Conservation (phyloP, 2,888 invertebrate species). For the Megamerina dolium region DNA sequence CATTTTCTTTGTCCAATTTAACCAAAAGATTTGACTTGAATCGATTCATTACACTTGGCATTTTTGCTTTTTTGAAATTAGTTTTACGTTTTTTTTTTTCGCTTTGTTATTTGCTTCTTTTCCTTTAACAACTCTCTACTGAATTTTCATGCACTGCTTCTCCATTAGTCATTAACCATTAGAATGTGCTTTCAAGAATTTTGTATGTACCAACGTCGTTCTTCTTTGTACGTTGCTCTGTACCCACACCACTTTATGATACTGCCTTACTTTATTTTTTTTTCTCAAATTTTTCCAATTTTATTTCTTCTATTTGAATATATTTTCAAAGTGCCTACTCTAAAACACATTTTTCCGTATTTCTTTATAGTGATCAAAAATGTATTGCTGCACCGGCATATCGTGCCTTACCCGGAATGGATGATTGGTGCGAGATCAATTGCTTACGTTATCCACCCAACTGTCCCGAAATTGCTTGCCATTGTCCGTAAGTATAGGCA, state of each 20-base stretch:
- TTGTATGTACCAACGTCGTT: too few species aligned
- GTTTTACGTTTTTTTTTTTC: slow-evolving; percentile 1
- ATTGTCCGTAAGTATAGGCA: slow-evolving; percentile 83
- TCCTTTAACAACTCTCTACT: too few species aligned
- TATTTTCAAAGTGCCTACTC: too few species aligned
- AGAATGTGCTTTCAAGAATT: too few species aligned
- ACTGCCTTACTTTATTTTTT: too few species aligned
- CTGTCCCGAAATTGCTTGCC: slow-evolving; percentile 69
- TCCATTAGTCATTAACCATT: too few species aligned
- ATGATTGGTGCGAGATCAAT: slow-evolving; percentile 78
- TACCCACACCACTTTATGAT: too few species aligned
- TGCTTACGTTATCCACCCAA: slow-evolving; percentile 82
- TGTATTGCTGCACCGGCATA: slow-evolving; percentile 64
- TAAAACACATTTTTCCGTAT: too few species aligned
- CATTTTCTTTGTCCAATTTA: slow-evolving; percentile 24
- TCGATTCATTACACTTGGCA: slow-evolving; percentile 18
- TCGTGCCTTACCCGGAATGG: slow-evolving; percentile 67
- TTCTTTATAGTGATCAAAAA: slow-evolving; percentile 63
- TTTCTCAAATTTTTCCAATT: too few species aligned
- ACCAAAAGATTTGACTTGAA: slow-evolving; percentile 14
- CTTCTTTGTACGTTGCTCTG: too few species aligned
- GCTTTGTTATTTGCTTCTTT: slow-evolving; percentile 6
- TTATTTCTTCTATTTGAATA: too few species aligned
- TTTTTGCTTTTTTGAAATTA: slow-evolving; percentile 5
- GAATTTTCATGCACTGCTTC: too few species aligned